Evolutionary conservation across 2,888 invertebrate species (phyloP).

Genomic region (Oeneis ivallda): DNA sequence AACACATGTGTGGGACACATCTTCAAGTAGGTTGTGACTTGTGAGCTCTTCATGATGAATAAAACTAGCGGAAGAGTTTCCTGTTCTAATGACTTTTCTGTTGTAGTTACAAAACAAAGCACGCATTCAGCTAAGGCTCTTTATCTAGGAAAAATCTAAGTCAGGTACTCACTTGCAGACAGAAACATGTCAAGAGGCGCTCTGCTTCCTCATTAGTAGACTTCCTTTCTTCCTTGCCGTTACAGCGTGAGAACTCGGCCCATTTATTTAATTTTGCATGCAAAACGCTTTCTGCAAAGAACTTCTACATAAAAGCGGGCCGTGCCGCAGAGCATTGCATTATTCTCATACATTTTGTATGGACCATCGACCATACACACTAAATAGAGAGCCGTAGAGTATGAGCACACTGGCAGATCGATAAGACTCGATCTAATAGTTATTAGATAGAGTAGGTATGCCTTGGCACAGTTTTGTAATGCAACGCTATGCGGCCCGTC

Average conservation of each 20-base stretch:
- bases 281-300: not conserved
- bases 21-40: not conserved
- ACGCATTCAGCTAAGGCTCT: conserved; percentile 18
- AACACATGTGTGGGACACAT: not conserved
- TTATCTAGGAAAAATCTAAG: conserved; percentile 33
- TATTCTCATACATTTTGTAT: too few relatives aligned
- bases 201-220: conserved; percentile 31
- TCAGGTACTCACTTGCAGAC: conserved; percentile 28
- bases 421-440: too few relatives aligned
- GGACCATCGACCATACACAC: too few relatives aligned
- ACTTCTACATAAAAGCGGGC: not conserved
- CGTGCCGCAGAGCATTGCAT: too few relatives aligned
- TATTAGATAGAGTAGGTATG: too few relatives aligned
- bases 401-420: too few relatives aligned
- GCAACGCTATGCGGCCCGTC: too few relatives aligned
- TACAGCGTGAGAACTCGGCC: conserved; percentile 18
- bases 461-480: too few relatives aligned
- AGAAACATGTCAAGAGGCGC: conserved; percentile 31
- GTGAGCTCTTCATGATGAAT: not conserved
- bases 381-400: too few relatives aligned
- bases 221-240: conserved; percentile 26
- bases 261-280: conserved; percentile 4
- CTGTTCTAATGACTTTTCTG: not conserved
- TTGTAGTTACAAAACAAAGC: conserved; percentile 10
- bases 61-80: not conserved